phyloP scores from a whole-genome alignment of 1,140 invertebrate genomes.

The Acyrthosiphon pisum region DNA sequence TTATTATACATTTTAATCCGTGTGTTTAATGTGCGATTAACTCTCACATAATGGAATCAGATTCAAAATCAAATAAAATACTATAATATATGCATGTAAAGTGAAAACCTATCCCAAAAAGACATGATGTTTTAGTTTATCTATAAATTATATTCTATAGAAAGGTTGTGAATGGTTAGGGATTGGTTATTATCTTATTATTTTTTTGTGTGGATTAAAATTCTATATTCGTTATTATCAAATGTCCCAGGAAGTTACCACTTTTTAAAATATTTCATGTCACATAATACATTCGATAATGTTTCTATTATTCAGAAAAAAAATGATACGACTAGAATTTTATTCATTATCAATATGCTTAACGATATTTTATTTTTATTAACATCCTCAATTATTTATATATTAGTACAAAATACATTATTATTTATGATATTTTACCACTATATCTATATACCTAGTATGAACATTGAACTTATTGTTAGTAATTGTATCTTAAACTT shows the following conservation, averaged over 20 bases:
- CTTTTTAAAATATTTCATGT: constrained; percentile 16
- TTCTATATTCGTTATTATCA: constrained; percentile 26
- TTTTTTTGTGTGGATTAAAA: constrained; percentile 30
- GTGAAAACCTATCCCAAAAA: constrained; percentile 22
- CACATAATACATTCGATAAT: constrained; percentile 3
- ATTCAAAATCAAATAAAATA: not conserved
- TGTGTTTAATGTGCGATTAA: not conserved
- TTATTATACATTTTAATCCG: not conserved
- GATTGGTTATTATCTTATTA: constrained; percentile 2
- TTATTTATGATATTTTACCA: not conserved
- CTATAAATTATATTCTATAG: not conserved
- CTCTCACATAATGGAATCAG: not conserved
- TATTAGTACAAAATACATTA: not conserved
- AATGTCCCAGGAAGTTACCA: constrained; percentile 7
- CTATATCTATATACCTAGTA: not conserved
- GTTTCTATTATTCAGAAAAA: constrained; percentile 5
- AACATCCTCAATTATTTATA: not conserved
- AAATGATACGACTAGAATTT: constrained; percentile 6
- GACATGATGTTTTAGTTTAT: not conserved
- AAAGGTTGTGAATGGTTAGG: not conserved
- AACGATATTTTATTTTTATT: constrained; percentile 9
- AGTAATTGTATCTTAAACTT: not conserved
- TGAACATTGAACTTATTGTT: no score
- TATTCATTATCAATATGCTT: not conserved
- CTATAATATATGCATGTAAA: not conserved